Conservation (phyloP, 2,113 vertebrate species). For the Campylomormyrus numenius region DNA sequence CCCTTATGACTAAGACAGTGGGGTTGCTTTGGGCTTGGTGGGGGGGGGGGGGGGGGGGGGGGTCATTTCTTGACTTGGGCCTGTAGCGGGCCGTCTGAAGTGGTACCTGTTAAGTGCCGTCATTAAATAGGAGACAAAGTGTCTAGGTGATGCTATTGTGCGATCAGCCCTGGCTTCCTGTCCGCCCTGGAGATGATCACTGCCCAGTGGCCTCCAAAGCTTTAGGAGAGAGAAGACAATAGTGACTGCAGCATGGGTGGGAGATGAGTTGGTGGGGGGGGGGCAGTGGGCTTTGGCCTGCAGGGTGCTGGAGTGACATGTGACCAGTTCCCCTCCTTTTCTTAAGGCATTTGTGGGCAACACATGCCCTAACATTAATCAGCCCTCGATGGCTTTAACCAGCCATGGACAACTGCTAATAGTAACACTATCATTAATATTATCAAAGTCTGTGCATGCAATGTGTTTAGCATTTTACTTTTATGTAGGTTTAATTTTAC, state of each 20-base stretch:
- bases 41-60: neutral
- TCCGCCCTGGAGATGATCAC: conserved; percentile 31
- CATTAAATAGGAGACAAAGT: conserved; percentile 39
- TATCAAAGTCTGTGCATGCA: neutral
- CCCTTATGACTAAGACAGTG: no score
- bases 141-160: conserved; percentile 41
- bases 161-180: conserved; percentile 29
- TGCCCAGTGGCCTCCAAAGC: conserved; percentile 21
- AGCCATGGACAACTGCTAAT: neutral
- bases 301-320: neutral
- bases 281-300: neutral
- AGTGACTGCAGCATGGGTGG: neutral
- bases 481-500: conserved; percentile 3
- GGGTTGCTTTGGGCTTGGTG: no score
- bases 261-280: neutral
- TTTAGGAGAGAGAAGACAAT: conserved; percentile 16
- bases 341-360: neutral
- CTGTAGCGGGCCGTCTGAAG: conserved; percentile 24
- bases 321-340: neutral
- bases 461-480: conserved; percentile 38
- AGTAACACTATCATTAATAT: neutral
- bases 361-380: neutral
- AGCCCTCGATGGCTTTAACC: neutral
- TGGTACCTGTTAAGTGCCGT: conserved; percentile 38
- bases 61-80: conserved; percentile 11